A percentile compares a stretch with the other conserved stretches of the same genome.
Conservation (phyloP, 2,888 invertebrate species). For the Antheraea yamamai region DNA sequence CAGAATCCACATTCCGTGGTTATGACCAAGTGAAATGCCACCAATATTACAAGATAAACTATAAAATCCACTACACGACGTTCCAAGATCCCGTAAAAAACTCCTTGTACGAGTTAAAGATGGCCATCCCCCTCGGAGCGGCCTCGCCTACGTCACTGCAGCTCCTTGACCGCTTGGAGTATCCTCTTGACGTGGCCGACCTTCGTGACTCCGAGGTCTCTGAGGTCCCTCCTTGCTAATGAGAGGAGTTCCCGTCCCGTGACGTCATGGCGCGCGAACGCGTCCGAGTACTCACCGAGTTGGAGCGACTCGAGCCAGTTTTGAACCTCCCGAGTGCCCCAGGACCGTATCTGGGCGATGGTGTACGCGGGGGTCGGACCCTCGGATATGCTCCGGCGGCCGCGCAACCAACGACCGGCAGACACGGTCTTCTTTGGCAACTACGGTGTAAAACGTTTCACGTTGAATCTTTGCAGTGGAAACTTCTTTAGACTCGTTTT, state of each 20-base stretch:
- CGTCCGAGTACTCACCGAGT: conserved; percentile 94
- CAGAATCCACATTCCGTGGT: too few species aligned
- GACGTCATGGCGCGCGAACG: conserved; percentile 95
- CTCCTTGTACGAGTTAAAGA: conserved; percentile 34
- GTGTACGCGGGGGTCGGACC: conserved; percentile 46
- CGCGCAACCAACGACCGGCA: conserved; percentile 65
- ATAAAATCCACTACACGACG: too few species aligned
- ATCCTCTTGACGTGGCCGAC: conserved; percentile 98
- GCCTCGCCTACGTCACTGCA: conserved; percentile 76
- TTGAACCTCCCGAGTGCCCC: conserved; percentile 95
- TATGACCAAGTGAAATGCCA: neutral
- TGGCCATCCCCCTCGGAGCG: conserved; percentile 77
- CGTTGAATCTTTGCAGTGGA: too few species aligned
- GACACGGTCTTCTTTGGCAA: conserved; percentile 63
- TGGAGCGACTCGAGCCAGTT: conserved; percentile 95
- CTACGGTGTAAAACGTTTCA: conserved; percentile 38
- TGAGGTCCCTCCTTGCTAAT: conserved; percentile 91
- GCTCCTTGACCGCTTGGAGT: conserved; percentile 94
- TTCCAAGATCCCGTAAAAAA: too few species aligned
- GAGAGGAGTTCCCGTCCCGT: conserved; percentile 94
- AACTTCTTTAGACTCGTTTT: too few species aligned
- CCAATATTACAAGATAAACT: neutral
- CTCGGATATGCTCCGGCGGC: conserved; percentile 70
- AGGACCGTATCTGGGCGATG: conserved; percentile 73
- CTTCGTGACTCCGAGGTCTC: conserved; percentile 96